Evolutionary conservation across 2,888 invertebrate genomes (phyloP).

Genomic region (Mamestra brassicae): DNA sequence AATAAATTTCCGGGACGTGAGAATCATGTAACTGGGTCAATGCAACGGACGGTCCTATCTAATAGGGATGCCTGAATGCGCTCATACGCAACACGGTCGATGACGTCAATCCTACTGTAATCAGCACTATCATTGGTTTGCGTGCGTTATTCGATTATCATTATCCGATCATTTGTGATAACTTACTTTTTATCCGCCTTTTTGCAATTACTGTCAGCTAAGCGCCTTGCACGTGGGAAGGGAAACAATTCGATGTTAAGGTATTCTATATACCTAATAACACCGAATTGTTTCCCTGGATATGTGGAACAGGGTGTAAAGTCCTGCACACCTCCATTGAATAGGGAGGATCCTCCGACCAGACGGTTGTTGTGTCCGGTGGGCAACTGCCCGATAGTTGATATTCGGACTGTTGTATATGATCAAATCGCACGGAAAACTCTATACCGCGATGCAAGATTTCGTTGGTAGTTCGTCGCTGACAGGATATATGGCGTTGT

Average conservation of each 20-base stretch:
- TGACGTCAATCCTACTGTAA: slow-evolving; percentile 45
- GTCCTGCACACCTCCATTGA: too few species aligned
- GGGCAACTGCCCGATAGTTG: too few species aligned
- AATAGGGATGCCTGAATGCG: slow-evolving; percentile 56
- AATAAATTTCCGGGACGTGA: slow-evolving; percentile 31
- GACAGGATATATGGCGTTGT: too few species aligned
- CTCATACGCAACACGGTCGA: slow-evolving; percentile 26
- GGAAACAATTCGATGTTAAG: not conserved
- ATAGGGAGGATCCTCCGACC: too few species aligned
- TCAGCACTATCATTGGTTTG: slow-evolving; percentile 20
- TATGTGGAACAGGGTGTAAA: too few species aligned
- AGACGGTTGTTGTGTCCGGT: too few species aligned
- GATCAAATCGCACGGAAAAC: too few species aligned
- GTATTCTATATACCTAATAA: too few species aligned
- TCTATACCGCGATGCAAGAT: too few species aligned
- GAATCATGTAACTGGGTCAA: slow-evolving; percentile 67
- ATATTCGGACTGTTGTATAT: too few species aligned
- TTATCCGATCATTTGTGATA: slow-evolving; percentile 28
- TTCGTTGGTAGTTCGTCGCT: too few species aligned
- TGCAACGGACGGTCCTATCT: slow-evolving; percentile 61
- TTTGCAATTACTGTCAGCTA: not conserved
- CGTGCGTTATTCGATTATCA: slow-evolving; percentile 45
- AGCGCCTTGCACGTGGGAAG: slow-evolving; percentile 8
- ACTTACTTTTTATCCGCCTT: slow-evolving; percentile 1
- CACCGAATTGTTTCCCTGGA: too few species aligned